phyloP scores from a whole-genome alignment of 2,888 invertebrate species.

The Alcis repandata region DNA sequence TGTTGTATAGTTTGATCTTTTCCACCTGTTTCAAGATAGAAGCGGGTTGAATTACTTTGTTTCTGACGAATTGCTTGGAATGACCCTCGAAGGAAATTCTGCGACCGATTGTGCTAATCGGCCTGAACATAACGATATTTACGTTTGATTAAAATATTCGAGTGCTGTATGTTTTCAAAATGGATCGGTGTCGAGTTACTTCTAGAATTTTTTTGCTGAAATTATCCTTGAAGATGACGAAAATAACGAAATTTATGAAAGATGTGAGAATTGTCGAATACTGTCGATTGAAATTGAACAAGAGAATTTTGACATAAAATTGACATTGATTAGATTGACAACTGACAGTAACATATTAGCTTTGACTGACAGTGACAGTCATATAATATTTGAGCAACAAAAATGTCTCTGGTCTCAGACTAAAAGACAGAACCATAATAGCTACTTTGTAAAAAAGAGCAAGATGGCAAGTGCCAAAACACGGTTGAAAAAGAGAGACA shows the following conservation, averaged over 20 bases:
- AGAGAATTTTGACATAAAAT: too few species aligned
- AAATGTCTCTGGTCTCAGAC: too few species aligned
- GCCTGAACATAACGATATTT: constrained; percentile 68
- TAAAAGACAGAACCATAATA: too few species aligned
- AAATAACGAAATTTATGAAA: background rate
- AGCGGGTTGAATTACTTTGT: constrained; percentile 75
- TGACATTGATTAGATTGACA: too few species aligned
- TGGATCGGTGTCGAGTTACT: constrained; percentile 20
- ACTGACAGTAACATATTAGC: too few species aligned
- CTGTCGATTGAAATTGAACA: too few species aligned
- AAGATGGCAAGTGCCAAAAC: too few species aligned
- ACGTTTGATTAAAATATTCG: constrained; percentile 7
- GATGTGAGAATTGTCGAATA: background rate
- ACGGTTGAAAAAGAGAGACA: too few species aligned
- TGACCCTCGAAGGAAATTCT: constrained; percentile 63
- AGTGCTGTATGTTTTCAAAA: background rate
- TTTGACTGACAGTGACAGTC: too few species aligned
- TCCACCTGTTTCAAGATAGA: constrained; percentile 79
- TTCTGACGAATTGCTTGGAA: constrained; percentile 71
- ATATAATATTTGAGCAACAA: too few species aligned
- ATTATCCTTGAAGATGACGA: constrained; percentile 22
- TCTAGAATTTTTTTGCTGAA: background rate
- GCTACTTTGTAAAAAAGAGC: too few species aligned
- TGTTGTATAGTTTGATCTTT: constrained; percentile 77
- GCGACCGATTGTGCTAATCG: constrained; percentile 66